Evolutionary conservation across 2,888 invertebrate species (phyloP), one percentile per base, ranked within the genome.

Genomic region (Molorchus minor): DNA sequence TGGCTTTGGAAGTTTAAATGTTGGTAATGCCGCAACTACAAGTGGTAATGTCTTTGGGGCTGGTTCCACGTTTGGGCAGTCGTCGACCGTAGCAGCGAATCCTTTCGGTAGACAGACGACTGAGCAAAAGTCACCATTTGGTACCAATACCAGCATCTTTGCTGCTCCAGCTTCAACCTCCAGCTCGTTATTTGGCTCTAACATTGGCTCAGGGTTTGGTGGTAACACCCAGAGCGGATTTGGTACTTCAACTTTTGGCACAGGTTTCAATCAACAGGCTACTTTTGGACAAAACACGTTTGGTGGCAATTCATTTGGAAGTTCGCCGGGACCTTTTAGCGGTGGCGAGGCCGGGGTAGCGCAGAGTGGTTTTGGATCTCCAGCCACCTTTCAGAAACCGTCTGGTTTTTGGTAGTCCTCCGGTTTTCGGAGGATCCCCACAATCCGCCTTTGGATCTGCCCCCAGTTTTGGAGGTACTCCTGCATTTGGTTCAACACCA

Each of bases 401-500:
- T 58, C 76, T 13, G 75, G 72, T 8, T 80, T n/a, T 80, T 69
- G 80, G 79, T 1, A 62, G 58, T 3, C 52, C 71, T 2, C 68
- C 72, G 5, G 70, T 74, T 15, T 82, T 82, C 70, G 82, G 82
- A 19, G 82, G 81, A 25, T 51, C 69, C 1, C 56, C 70, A 8
- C 76, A 33, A 57, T 75, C 12, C 12, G 71, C 78, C 1, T 84
- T 84, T 76, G 84, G 83, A 4, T 76, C 77, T 10, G 65, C 81
- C n/a, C 79, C 83, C 3, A 76, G 80, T 20, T 85, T 85, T 77
- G 84, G 83, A 1, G 76, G 77, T 10, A 64, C 82, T 5, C 78
- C 83, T 1, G 72, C 80, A 16, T 75, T 75, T 62, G 75, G 74
- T 10, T 53, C 62, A 5, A 57, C 70, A 1, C 64, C 71, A 13